Base-by-base conservation (phyloP, 1,140 invertebrate species). In the Tachypleus tridentatus region DNA sequence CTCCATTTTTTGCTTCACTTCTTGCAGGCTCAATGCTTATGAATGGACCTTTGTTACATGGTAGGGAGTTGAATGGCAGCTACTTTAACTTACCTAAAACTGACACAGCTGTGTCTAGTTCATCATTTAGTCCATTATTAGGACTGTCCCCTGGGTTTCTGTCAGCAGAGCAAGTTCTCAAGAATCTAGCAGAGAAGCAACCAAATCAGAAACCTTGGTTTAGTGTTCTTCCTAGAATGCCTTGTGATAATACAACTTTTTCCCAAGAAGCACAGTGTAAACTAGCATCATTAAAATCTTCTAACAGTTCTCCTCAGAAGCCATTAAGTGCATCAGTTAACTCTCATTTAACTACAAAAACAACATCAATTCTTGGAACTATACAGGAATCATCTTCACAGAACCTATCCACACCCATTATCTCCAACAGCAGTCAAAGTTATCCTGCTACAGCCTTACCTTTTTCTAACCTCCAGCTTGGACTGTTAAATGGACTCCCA, bases 191-290 rank as follows among this genome's bases (percentile, higher is more conserved):
- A 49, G 60, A 68, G 9, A 71, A 72, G 49, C 63, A 67, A 53
- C 67, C 63, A 57, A 72, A 72, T 50, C 71, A 76, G 61, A 77
- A 76, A 64, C 80, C 82, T 49, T 85, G 83, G 83, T 86, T 86
- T 70, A 84, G 80, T 71, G 79, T 86, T 62, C 73, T 85, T 58
- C 81, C 82, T 11, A 77, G 80, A 69, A 80, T 83, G 65, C 79
- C 83, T 7, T 86, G 85, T 77, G 83, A 85, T 73, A 81, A 80
- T 5, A 29, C 29, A 29, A 29, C 29, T 29, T 29, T 29, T 29
- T 29, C 29, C 29, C 29, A 7, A 8, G n/a, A 54, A 54, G n/a
- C 53, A 54, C 7, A 54, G n/a, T 54, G 7, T 7, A 7, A 54
- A n/a, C 53, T 8, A n/a, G 7, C 53, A 7, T 8, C 53, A 54